Evolutionary conservation across 2,797 vertebrate species (phyloP).

Genomic region (Falco novaeseelandiae): DNA sequence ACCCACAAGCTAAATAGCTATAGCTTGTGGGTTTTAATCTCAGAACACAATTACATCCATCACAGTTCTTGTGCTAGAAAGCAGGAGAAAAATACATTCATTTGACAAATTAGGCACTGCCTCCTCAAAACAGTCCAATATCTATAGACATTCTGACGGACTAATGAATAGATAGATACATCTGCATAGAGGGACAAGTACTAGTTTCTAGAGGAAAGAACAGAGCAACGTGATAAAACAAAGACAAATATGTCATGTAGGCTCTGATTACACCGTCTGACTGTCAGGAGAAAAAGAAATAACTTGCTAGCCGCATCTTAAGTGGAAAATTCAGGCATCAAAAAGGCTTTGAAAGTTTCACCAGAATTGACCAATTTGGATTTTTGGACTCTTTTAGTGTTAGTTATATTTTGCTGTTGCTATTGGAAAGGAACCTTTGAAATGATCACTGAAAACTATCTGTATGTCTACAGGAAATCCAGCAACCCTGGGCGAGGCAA

Average conservation of each 20-base stretch:
- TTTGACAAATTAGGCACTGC: slow-evolving; percentile 36
- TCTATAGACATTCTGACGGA: slow-evolving; percentile 65
- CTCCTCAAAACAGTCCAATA: slow-evolving; percentile 52
- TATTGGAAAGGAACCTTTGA: neutral
- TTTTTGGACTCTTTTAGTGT: neutral
- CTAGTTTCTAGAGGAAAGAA: slow-evolving; percentile 57
- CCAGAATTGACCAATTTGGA: slow-evolving; percentile 18
- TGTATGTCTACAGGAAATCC: neutral
- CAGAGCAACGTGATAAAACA: neutral
- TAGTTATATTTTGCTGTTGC: neutral
- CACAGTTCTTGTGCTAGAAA: slow-evolving; percentile 29
- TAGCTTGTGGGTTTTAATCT: neutral
- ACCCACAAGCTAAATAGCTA: slow-evolving; percentile 1
- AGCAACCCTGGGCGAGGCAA: neutral
- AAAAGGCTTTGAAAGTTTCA: slow-evolving; percentile 30
- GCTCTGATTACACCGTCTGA: slow-evolving; percentile 34
- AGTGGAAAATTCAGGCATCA: neutral
- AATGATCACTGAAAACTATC: neutral
- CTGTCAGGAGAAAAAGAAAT: slow-evolving; percentile 8
- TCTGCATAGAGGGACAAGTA: slow-evolving; percentile 42
- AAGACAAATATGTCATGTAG: slow-evolving; percentile 35
- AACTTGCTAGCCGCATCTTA: neutral
- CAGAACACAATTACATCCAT: slow-evolving; percentile 28
- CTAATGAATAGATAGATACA: slow-evolving; percentile 45
- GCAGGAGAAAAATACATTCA: slow-evolving; percentile 32